A percentile compares a stretch with the other conserved stretches of the same genome.
These are phyloP conservation scores for Paracentrotus lividus DNA, from an alignment of 53 echinoderm and acorn worm genomes.

Conservation along the genomic window DNA sequence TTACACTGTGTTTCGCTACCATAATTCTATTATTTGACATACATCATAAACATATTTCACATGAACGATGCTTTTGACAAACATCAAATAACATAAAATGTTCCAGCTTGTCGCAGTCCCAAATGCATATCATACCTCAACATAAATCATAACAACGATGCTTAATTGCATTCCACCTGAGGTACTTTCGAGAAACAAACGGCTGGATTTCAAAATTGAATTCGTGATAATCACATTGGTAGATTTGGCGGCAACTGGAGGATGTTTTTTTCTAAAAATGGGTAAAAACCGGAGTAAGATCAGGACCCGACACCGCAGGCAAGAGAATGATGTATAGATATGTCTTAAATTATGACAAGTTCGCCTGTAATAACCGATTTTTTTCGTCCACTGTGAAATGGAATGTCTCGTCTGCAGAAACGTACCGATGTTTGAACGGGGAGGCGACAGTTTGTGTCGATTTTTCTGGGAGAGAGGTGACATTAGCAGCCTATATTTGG, in stretches of 20 bases:
- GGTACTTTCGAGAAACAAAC: not conserved
- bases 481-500: slow-evolving; percentile 27
- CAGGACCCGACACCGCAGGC: not conserved
- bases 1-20: too few species aligned
- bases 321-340: not conserved
- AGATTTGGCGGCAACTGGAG: not conserved
- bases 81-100: too few species aligned
- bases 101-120: not conserved
- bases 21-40: too few species aligned
- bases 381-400: slow-evolving; percentile 24
- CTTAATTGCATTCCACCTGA: not conserved
- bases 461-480: slow-evolving; percentile 1
- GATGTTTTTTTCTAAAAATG: not conserved
- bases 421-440: not conserved
- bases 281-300: not conserved
- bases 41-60: too few species aligned
- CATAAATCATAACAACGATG: not conserved
- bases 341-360: slow-evolving; percentile 26
- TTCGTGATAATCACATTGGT: not conserved
- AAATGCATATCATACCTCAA: not conserved
- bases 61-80: too few species aligned
- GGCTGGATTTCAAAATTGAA: not conserved
- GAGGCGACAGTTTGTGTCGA: slow-evolving; percentile 16
- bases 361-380: slow-evolving; percentile 43
- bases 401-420: too few species aligned